Evolutionary conservation across 2,113 vertebrate species (phyloP), one percentile per base, ranked within the genome.

Genomic region (Craseonycteris thonglongyai): DNA sequence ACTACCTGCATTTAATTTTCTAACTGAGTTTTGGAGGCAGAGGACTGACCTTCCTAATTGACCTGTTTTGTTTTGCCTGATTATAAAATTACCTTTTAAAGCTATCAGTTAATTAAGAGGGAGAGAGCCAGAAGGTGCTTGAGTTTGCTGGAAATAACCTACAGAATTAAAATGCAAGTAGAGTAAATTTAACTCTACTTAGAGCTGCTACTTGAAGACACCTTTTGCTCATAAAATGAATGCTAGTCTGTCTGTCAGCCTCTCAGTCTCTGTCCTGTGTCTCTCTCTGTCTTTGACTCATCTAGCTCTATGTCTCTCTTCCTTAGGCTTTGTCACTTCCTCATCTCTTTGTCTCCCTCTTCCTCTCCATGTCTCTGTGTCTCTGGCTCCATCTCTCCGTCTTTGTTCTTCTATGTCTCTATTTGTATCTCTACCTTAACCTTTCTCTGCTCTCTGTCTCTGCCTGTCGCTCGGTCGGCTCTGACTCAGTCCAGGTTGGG

Each of bases 61-160:
- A 61, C 22, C 7, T 51, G 24, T 56, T 71, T 85, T 68, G 7
- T 65, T 90, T 95, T 40, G 6, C 18, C 30, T 68, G 33, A 59
- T 69, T 91, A 19, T 58, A 76, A 85, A 88, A 22, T 61, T 58
- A 42, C 19, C 16, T 40, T 42, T 54, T 40, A 26, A 61, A 33
- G 24, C 49, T 65, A 83, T 88, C 35, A 66, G 49, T 75, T 96
- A 88, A 91, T 66, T 61, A 56, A 80, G 9, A 91, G 93, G 54
- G 19, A 72, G 22, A n/a, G 35, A 88, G 19, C 3, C 35, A 68
- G 26, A 61, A 92, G 26, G 26, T 84, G 45, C 45, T 87, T 21
- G n/a, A 79, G 58, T 92, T 61, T 92, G 69, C 80, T 93, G 33
- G 45, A 75, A 93, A 83, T 40, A 19, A 90, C 63, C 75, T 92